phyloP scores from a whole-genome alignment of 1,140 invertebrate genomes.

The Rhopalosiphum padi region DNA sequence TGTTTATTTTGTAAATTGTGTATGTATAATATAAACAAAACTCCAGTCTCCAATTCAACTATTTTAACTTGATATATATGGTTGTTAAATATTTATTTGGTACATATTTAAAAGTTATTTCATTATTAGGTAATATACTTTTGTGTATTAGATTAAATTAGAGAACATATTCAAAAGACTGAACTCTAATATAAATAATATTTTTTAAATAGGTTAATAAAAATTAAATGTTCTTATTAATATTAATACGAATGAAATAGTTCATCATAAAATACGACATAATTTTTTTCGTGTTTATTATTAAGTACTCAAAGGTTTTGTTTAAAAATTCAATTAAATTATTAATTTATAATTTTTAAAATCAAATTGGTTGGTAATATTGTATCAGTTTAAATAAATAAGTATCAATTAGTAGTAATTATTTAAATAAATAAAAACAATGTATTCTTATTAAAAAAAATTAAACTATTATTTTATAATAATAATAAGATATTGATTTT shows the following conservation, averaged over 20 bases:
- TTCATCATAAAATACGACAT: too few species aligned
- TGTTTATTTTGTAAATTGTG: background rate
- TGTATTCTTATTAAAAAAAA: background rate
- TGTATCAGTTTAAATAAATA: background rate
- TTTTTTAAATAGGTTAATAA: background rate
- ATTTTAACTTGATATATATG: background rate
- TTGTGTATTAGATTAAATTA: too few species aligned
- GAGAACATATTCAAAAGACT: too few species aligned
- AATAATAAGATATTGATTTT: too few species aligned
- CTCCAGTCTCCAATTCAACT: background rate
- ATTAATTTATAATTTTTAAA: background rate
- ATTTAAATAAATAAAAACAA: background rate
- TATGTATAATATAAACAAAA: background rate
- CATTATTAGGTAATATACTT: too few species aligned
- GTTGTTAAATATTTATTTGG: background rate
- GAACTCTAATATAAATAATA: too few species aligned
- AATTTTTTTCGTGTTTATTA: too few species aligned
- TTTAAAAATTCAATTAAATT: background rate
- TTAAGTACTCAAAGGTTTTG: background rate
- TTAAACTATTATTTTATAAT: too few species aligned
- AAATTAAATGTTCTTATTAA: too few species aligned
- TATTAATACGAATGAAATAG: too few species aligned
- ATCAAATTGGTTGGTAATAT: background rate
- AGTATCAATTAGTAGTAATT: background rate
- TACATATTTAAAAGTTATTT: background rate